These are phyloP conservation scores for Anomalospiza imberbis DNA, from an alignment of 2,797 vertebrate genomes.

Conservation along the genomic window DNA sequence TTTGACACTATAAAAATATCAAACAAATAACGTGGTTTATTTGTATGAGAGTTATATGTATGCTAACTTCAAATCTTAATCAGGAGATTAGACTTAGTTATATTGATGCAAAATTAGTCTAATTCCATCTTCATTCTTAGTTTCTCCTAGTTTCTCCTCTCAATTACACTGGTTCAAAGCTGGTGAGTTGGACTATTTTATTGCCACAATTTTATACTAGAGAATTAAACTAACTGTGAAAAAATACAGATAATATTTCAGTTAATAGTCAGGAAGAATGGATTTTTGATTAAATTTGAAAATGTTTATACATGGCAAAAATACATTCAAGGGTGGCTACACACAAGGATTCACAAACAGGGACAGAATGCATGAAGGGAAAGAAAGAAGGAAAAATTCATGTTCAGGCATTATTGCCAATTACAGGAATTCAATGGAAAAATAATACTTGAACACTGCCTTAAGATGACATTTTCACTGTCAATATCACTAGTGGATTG, in stretches of 20 bases:
- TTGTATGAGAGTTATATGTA: background rate
- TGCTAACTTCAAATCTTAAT: background rate
- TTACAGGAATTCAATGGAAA: background rate
- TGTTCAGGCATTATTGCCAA: fast-evolving
- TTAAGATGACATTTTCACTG: background rate
- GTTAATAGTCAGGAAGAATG: background rate
- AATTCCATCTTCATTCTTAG: background rate
- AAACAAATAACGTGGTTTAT: background rate
- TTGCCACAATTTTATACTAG: background rate
- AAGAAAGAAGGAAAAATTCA: background rate
- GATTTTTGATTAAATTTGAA: background rate
- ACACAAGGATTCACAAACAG: background rate
- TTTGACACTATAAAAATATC: background rate
- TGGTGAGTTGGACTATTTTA: background rate
- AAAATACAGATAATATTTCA: background rate
- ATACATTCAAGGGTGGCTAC: background rate
- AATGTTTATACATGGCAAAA: background rate
- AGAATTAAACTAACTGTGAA: background rate
- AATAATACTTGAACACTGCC: background rate
- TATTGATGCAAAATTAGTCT: background rate
- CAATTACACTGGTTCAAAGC: background rate
- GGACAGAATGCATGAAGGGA: background rate
- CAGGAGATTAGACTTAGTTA: background rate
- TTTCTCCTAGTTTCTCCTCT: background rate
- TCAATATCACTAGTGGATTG: background rate